Conservation (phyloP, 2,113 vertebrate genomes). For the Smithornis capensis region DNA sequence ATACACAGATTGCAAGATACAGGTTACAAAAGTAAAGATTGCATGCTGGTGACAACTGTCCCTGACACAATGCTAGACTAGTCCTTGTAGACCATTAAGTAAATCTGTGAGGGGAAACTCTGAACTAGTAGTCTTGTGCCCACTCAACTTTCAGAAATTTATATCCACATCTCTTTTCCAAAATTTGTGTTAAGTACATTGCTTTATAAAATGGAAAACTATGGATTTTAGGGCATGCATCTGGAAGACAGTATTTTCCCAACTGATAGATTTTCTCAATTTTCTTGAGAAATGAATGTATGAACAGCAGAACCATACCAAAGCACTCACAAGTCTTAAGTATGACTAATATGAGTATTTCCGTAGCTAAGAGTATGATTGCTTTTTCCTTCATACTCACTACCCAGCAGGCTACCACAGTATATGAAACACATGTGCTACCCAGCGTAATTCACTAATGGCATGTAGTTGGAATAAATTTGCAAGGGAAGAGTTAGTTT, state of each 20-base stretch:
- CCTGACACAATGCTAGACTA: not conserved
- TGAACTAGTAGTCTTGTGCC: not conserved
- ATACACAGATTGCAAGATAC: not conserved
- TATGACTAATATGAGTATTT: not conserved
- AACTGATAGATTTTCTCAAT: not conserved
- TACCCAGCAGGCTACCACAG: not conserved
- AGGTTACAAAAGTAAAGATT: not conserved
- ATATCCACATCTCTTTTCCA: not conserved
- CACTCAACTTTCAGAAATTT: not conserved
- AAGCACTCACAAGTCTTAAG: not conserved
- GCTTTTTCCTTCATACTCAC: not conserved
- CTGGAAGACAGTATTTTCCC: not conserved
- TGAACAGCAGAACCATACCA: not conserved
- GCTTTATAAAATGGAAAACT: not conserved
- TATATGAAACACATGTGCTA: slow-evolving; percentile 38
- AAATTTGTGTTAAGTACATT: not conserved
- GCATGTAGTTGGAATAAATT: not conserved
- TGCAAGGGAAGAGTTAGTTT: not conserved
- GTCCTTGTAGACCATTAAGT: not conserved
- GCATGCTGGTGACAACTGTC: not conserved
- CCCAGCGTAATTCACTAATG: slow-evolving; percentile 8
- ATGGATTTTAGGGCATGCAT: not conserved
- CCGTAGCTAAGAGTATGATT: not conserved
- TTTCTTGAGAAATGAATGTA: not conserved
- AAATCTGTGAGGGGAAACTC: not conserved